Base-by-base conservation (phyloP, 2,113 vertebrate genomes). In the Pachypanchax playfairii region DNA sequence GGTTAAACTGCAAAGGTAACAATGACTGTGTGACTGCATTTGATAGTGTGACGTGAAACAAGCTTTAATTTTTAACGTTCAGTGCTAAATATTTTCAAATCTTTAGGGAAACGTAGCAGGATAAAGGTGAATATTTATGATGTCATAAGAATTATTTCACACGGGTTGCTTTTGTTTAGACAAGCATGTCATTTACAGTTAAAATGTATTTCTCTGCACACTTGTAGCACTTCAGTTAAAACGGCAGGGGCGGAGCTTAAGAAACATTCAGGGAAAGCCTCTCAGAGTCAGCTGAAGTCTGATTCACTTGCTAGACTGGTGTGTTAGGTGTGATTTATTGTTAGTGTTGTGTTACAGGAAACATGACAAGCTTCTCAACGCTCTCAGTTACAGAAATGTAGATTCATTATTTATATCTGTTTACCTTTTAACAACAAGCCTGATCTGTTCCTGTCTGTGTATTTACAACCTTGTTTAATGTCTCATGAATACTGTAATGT, bases 1-100 rank as follows among this genome's bases (percentile, higher is more conserved):
- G 70, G 73, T 84, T 87, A 79, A 90, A 61, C 82, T 31, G 42
- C 33, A 42, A 87, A 90, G 89, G 86, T 89, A 89, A 90, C 65
- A 42, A 63, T 52, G 6, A n/a, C n/a, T n/a, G 50, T 63, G 58
- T 65, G 70, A 78, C 46, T 21, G 11, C 10, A 49, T 82, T 44
- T 78, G 54, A 65, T 8, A 4, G 18, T 70, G 39, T 48, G 57
- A 29, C 13, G 17, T 86, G 53, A 75, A 65, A 60, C 31, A 54
- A 78, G 55, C 43, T 54, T 15, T 12, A 52, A 36, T n/a, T n/a
- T 29, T 29, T 29, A 36, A 14, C 2, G 14, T 13, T 13, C 35
- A 36, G 12, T 36, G 11, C 3, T 11, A 36, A 36, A 36, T 14
- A 3, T 13, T 36, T 13, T 36, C 14, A 13, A 36, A 2, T 3